These are phyloP conservation scores for Myripristis jacobus DNA, from an alignment of 2,797 vertebrate species.

Conservation along the genomic window DNA sequence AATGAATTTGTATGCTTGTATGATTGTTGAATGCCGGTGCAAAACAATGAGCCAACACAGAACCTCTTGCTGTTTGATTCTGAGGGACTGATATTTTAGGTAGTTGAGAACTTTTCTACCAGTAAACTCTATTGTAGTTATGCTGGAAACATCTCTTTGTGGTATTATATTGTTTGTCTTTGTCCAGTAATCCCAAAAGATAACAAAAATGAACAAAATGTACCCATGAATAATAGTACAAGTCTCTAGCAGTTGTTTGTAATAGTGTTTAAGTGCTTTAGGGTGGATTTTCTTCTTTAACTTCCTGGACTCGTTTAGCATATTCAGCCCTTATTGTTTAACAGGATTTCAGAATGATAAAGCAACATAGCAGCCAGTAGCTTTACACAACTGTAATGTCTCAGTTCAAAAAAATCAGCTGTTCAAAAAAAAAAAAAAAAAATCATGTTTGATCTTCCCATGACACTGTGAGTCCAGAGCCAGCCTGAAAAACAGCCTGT, in stretches of 20 bases:
- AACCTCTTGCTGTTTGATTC: constrained; percentile 2
- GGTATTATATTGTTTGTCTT: too few species aligned
- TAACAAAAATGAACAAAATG: background rate
- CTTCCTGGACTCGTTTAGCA: too few species aligned
- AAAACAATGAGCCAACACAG: too few species aligned
- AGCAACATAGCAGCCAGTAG: background rate
- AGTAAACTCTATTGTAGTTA: too few species aligned
- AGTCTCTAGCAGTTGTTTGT: too few species aligned
- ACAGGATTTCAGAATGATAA: constrained; percentile 6
- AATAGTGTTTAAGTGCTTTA: too few species aligned
- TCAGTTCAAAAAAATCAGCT: constrained; percentile 4
- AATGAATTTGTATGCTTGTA: too few species aligned
- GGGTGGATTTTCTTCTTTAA: too few species aligned
- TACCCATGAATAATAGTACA: too few species aligned
- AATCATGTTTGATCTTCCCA: constrained; percentile 75
- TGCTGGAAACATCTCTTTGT: too few species aligned
- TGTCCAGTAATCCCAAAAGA: too few species aligned
- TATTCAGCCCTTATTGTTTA: background rate
- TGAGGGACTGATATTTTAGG: background rate
- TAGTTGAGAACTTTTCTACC: background rate
- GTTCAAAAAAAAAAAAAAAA: constrained; percentile 31
- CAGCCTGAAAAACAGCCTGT: constrained; percentile 39
- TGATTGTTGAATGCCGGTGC: too few species aligned
- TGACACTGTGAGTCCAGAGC: constrained; percentile 57
- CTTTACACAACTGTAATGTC: constrained; percentile 1